phyloP scores from a whole-genome alignment of 1,140 invertebrate species.

The Pantala flavescens region DNA sequence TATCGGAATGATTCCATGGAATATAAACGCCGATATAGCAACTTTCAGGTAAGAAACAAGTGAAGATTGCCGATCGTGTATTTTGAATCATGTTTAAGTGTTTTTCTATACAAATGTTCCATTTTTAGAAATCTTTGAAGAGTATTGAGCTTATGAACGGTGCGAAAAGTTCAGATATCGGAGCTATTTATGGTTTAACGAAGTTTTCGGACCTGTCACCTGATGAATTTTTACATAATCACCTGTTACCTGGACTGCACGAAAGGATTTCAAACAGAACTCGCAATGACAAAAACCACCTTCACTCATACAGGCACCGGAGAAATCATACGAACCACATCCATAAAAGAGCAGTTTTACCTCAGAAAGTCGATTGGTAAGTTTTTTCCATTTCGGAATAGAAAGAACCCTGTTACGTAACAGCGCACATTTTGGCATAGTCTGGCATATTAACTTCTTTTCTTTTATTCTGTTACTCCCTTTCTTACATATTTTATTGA shows the following conservation, averaged over 20 bases:
- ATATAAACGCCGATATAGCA: slow-evolving; percentile 45
- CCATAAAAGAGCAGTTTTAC: slow-evolving; percentile 26
- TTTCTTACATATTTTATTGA: too few relatives aligned
- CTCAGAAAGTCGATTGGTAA: slow-evolving; percentile 28
- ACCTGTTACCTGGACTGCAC: slow-evolving; percentile 35
- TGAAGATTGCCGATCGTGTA: slow-evolving; percentile 21
- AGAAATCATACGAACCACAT: too few relatives aligned
- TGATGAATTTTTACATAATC: slow-evolving; percentile 50
- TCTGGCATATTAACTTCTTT: too few relatives aligned
- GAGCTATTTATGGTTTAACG: slow-evolving; percentile 59
- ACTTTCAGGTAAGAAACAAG: slow-evolving; percentile 49
- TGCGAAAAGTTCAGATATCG: slow-evolving; percentile 38
- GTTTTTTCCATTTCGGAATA: neutral
- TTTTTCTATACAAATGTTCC: slow-evolving; percentile 15
- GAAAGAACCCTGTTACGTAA: neutral
- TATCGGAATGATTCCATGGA: slow-evolving; percentile 46
- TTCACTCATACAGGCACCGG: too few relatives aligned
- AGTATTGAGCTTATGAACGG: slow-evolving; percentile 51
- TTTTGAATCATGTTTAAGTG: slow-evolving; percentile 12
- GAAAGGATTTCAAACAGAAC: slow-evolving; percentile 22
- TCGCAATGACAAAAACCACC: neutral
- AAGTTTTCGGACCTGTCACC: slow-evolving; percentile 62
- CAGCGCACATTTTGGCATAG: neutral
- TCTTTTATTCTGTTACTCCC: too few relatives aligned
- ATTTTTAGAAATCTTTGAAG: slow-evolving; percentile 44